Percentiles rank a stretch among this genome's conserved stretches.
Conservation (phyloP, 2,888 invertebrate genomes). For the Drosophila cognata region DNA sequence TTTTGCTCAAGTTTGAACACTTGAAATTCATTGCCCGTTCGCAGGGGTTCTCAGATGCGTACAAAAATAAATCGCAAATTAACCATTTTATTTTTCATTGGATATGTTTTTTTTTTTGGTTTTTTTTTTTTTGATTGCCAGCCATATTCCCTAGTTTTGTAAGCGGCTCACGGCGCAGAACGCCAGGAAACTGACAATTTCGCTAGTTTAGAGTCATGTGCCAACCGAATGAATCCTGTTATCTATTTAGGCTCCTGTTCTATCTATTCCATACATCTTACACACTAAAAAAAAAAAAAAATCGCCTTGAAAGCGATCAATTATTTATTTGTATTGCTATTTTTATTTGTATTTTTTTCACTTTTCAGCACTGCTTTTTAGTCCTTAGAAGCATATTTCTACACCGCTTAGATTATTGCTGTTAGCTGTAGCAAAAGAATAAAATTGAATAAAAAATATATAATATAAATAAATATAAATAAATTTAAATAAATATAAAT, state of each 20-base stretch:
- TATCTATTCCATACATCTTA: slow-evolving; percentile 1
- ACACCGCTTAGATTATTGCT: too few relatives aligned
- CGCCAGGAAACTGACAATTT: slow-evolving; percentile 58
- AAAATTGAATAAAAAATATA: neutral
- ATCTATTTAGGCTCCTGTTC: slow-evolving; percentile 20
- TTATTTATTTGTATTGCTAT: neutral
- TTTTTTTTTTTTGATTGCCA: slow-evolving; percentile 18
- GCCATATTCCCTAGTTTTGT: slow-evolving; percentile 26
- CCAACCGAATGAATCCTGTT: slow-evolving; percentile 14
- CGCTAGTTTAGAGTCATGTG: slow-evolving; percentile 50
- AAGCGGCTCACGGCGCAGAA: slow-evolving; percentile 51
- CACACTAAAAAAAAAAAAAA: neutral
- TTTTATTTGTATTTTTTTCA: neutral
- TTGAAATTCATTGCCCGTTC: slow-evolving; percentile 66
- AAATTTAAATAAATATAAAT: too few relatives aligned
- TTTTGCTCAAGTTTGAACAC: slow-evolving; percentile 30
- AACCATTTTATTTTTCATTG: slow-evolving; percentile 7
- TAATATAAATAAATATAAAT: neutral
- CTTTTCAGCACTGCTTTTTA: neutral
- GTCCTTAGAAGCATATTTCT: too few relatives aligned
- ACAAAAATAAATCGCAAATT: neutral
- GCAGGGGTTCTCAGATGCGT: neutral
- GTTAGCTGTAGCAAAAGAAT: too few relatives aligned
- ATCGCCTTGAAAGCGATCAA: fast-evolving
- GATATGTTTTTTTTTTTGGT: neutral